Conservation (phyloP, 2,888 invertebrate genomes). For the Empis stercorea region DNA sequence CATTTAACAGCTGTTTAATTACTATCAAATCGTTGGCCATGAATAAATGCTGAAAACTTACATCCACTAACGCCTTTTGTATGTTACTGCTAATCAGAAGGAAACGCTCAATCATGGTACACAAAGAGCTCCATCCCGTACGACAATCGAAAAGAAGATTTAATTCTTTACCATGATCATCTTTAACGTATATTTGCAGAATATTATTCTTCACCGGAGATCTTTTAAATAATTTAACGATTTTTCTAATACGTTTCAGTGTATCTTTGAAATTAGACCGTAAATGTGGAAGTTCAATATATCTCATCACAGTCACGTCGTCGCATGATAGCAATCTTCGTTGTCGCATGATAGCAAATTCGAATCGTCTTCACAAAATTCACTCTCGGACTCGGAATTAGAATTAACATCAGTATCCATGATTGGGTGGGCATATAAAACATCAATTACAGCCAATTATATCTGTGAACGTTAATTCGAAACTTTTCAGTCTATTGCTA, state of each 20-base stretch:
- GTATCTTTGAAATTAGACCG: not conserved
- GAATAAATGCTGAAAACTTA: not conserved
- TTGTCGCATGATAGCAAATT: not conserved
- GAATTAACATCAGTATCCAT: not conserved
- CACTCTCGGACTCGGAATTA: too few species aligned
- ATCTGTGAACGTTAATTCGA: not conserved
- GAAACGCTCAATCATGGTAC: not conserved
- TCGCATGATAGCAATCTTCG: not conserved
- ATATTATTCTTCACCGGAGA: slow-evolving; percentile 1
- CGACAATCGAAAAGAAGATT: slow-evolving; percentile 1
- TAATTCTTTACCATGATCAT: not conserved
- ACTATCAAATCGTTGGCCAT: not conserved
- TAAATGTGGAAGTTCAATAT: not conserved
- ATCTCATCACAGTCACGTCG: not conserved
- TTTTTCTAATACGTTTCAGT: not conserved
- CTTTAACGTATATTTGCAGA: slow-evolving; percentile 1
- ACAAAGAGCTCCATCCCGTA: not conserved
- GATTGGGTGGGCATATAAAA: not conserved
- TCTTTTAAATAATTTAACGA: slow-evolving; percentile 1
- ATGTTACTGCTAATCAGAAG: not conserved
- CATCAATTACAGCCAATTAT: not conserved
- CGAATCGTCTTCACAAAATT: not conserved
- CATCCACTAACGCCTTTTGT: not conserved
- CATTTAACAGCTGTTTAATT: not conserved
- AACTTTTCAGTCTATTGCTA: not conserved